Evolutionary conservation across 2,113 vertebrate species (phyloP).

Genomic region (Artemisiospiza belli): DNA sequence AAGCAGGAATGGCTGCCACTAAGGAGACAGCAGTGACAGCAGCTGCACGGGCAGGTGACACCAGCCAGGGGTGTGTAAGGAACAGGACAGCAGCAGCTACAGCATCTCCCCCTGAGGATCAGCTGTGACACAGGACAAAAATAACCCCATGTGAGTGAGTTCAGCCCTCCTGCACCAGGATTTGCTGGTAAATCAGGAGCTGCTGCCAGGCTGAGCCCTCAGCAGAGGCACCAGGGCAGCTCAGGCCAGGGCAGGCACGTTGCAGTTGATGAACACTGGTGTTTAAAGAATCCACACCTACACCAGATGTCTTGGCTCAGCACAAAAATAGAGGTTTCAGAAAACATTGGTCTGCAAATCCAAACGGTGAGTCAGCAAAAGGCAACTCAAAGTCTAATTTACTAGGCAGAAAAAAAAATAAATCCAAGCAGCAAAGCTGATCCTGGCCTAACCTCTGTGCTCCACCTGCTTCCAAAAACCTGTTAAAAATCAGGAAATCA

Average conservation of each 20-base stretch:
- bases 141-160: not conserved
- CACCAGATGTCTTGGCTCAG: not conserved
- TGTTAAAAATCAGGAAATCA: not conserved
- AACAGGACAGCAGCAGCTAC: not conserved
- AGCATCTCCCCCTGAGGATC: not conserved
- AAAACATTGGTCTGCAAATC: not conserved
- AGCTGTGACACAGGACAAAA: not conserved
- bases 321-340: not conserved
- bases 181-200: not conserved
- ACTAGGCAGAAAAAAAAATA: not conserved
- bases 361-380: not conserved
- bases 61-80: not conserved
- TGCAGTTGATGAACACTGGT: not conserved
- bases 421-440: not conserved
- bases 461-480: not conserved
- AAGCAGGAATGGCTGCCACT: not conserved
- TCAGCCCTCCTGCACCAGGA: not conserved
- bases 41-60: not conserved
- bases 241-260: not conserved
- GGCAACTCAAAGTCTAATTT: not conserved
- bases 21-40: not conserved
- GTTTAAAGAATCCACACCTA: not conserved
- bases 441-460: not conserved
- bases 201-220: accelerated
- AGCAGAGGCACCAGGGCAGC: not conserved